phyloP scores from a whole-genome alignment of 2,797 vertebrate genomes.

The Takifugu rubripes region DNA sequence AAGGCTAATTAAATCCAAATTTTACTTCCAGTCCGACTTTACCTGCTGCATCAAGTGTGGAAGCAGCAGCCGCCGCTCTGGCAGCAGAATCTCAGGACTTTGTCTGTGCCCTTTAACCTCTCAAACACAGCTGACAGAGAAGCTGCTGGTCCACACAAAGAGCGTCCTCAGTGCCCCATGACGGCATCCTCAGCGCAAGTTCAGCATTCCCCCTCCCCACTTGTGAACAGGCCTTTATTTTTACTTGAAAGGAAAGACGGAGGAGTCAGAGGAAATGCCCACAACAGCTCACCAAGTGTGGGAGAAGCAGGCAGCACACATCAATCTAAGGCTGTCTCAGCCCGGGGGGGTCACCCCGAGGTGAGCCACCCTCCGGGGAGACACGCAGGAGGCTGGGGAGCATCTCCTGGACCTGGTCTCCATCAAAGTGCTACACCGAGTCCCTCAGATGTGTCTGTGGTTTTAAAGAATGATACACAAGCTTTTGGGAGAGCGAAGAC shows the following conservation, averaged over 20 bases:
- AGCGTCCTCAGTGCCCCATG: conserved; percentile 54
- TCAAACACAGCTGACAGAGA: conserved; percentile 54
- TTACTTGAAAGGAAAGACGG: conserved; percentile 36
- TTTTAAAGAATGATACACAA: conserved; percentile 9
- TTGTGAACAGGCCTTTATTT: conserved; percentile 42
- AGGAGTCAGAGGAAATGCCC: conserved; percentile 54
- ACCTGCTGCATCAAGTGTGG: conserved; percentile 11
- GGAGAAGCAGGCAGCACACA: conserved; percentile 55
- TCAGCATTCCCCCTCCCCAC: conserved; percentile 26
- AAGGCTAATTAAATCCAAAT: background rate
- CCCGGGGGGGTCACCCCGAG: conserved; percentile 59
- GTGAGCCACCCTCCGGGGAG: conserved; percentile 47
- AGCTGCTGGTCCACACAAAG: conserved; percentile 65
- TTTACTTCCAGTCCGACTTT: background rate
- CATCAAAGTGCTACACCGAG: conserved; percentile 35
- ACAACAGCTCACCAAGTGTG: conserved; percentile 56
- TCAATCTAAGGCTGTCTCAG: conserved; percentile 62
- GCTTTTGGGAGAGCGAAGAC: conserved; percentile 6
- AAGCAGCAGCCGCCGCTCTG: conserved; percentile 26
- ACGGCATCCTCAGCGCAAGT: conserved; percentile 52
- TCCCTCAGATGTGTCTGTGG: conserved; percentile 22
- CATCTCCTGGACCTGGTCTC: conserved; percentile 50
- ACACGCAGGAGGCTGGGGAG: conserved; percentile 31
- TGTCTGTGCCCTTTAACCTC: conserved; percentile 55
- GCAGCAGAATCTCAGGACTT: conserved; percentile 34